phyloP scores from a whole-genome alignment of 2,113 vertebrate species.

The Amphilophus citrinellus region DNA sequence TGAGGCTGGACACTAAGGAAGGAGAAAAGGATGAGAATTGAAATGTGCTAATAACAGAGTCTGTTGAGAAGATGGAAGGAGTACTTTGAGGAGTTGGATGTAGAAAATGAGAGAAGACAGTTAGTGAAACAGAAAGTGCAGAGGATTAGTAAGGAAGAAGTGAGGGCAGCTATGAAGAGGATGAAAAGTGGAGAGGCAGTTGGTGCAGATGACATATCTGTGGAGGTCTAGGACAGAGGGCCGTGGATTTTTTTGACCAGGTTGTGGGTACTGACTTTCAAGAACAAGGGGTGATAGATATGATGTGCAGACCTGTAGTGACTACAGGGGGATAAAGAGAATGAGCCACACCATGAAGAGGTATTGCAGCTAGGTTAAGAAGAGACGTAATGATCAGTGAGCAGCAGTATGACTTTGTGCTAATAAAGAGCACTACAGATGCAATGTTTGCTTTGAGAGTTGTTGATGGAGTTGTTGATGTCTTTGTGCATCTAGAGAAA shows the following conservation, averaged over 20 bases:
- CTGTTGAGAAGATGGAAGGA: background rate
- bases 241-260: background rate
- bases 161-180: too few relatives aligned
- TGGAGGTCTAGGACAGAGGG: background rate
- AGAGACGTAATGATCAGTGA: too few relatives aligned
- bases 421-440: background rate
- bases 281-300: too few relatives aligned
- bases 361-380: too few relatives aligned
- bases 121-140: background rate
- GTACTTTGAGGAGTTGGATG: background rate
- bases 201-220: background rate
- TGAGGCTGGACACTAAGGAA: too few relatives aligned
- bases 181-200: background rate
- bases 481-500: too few relatives aligned
- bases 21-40: background rate
- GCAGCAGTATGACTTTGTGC: too few relatives aligned
- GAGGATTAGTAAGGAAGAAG: background rate
- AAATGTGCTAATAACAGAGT: background rate
- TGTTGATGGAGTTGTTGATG: too few relatives aligned
- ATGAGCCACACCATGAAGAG: too few relatives aligned
- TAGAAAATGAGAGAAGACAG: background rate
- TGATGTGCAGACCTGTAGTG: too few relatives aligned
- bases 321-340: too few relatives aligned
- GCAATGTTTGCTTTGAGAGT: background rate
- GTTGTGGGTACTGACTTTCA: background rate